Evolutionary conservation across 2,113 vertebrate genomes (phyloP).

Genomic region (Elachura formosa): DNA sequence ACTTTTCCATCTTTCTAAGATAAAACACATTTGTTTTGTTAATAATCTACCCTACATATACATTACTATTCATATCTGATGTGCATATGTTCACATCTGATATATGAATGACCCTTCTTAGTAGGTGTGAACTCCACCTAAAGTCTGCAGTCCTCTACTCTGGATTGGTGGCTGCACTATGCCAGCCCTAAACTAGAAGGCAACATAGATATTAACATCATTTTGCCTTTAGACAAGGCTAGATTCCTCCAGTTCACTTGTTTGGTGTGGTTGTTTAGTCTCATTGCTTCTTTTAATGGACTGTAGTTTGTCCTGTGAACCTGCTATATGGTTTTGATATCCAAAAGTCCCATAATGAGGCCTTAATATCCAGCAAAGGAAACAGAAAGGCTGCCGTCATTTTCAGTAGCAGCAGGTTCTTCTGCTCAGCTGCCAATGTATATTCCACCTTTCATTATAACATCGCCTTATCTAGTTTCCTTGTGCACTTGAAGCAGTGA

Average conservation of each 20-base stretch:
- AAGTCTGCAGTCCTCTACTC: not conserved
- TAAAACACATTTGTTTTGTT: not conserved
- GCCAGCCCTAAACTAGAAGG: not conserved
- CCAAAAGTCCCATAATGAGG: not conserved
- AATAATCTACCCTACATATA: not conserved
- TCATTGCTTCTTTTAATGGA: not conserved
- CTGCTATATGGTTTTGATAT: not conserved
- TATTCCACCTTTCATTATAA: not conserved
- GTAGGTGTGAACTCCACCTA: not conserved
- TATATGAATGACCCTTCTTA: not conserved
- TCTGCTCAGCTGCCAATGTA: not conserved
- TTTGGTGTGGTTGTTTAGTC: not conserved
- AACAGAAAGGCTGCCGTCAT: not conserved
- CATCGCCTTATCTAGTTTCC: not conserved
- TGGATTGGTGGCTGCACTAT: not conserved
- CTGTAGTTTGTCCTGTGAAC: not conserved
- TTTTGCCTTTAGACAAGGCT: not conserved
- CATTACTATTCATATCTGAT: not conserved
- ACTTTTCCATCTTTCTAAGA: not conserved
- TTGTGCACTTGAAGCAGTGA: not conserved
- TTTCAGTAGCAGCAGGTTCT: not conserved
- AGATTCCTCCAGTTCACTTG: not conserved
- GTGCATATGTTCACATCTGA: not conserved
- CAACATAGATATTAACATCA: not conserved
- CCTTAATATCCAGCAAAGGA: not conserved